Conservation (phyloP, 30 jellyfish, hydroid and myxozoan genomes). For the Pseudorhiza aurosa region DNA sequence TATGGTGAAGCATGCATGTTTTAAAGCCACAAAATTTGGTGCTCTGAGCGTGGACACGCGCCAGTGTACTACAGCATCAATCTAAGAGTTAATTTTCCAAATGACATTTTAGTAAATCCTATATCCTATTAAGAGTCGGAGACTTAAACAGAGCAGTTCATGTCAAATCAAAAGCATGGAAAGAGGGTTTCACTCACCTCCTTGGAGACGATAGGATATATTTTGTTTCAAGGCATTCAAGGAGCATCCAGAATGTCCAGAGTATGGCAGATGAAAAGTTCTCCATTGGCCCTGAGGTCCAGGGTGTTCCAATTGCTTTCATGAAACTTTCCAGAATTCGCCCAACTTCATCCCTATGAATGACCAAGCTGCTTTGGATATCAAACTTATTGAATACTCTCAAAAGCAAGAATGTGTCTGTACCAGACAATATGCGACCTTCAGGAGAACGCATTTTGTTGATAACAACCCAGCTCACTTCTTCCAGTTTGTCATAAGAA, state of each 20-base stretch:
- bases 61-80: no score
- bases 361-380: constrained; percentile 57
- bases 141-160: no score
- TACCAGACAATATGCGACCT: constrained; percentile 52
- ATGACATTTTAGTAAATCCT: no score
- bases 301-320: constrained; percentile 95
- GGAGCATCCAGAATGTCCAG: constrained; percentile 87
- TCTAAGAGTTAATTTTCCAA: no score
- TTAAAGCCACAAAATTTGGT: no score
- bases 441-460: constrained; percentile 60
- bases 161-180: no score
- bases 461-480: constrained; percentile 83
- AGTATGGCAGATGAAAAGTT: constrained; percentile 41
- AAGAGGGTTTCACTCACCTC: no score
- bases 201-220: constrained; percentile 63
- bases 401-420: constrained; percentile 78
- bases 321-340: constrained; percentile 58
- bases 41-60: no score
- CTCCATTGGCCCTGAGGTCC: constrained; percentile 89
- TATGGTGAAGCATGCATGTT: no score
- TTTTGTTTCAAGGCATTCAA: constrained; percentile 87
- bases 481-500: constrained; percentile 56
- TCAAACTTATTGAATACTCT: constrained; percentile 82
- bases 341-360: constrained; percentile 86
- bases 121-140: no score